A percentile compares a stretch with the other conserved stretches of the same genome.
Evolutionary conservation across 2,113 vertebrate genomes (phyloP).

Genomic region (Heloderma charlesbogerti): DNA sequence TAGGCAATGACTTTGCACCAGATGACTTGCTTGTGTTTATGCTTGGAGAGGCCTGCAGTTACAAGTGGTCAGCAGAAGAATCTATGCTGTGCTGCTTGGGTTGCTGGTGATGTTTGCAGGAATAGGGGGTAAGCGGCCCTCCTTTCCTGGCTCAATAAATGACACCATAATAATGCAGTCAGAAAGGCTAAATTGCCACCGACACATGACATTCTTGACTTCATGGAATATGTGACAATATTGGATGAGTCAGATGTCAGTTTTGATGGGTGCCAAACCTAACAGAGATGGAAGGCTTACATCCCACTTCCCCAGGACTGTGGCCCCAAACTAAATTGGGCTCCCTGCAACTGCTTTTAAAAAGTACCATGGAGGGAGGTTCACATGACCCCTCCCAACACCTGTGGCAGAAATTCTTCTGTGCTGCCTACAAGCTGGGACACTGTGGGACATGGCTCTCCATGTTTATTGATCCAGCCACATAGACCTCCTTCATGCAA

Average conservation of each 20-base stretch:
- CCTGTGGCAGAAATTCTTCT: too few species aligned
- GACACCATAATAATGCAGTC: not conserved
- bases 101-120: too few species aligned
- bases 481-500: too few species aligned
- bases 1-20: too few species aligned
- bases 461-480: too few species aligned
- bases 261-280: not conserved
- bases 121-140: not conserved
- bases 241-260: too few species aligned
- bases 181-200: not conserved
- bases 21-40: too few species aligned
- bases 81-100: too few species aligned
- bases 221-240: not conserved
- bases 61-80: too few species aligned
- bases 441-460: too few species aligned
- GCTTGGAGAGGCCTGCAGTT: too few species aligned
- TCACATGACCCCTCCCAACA: not conserved
- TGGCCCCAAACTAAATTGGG: not conserved
- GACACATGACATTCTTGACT: not conserved
- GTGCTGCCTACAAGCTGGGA: too few species aligned
- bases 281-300: not conserved
- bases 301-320: not conserved
- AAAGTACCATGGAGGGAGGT: not conserved
- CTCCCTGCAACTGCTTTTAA: not conserved
- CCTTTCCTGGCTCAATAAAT: not conserved